Conservation (phyloP, 1,140 invertebrate species). For the Cotesia vestalis region DNA sequence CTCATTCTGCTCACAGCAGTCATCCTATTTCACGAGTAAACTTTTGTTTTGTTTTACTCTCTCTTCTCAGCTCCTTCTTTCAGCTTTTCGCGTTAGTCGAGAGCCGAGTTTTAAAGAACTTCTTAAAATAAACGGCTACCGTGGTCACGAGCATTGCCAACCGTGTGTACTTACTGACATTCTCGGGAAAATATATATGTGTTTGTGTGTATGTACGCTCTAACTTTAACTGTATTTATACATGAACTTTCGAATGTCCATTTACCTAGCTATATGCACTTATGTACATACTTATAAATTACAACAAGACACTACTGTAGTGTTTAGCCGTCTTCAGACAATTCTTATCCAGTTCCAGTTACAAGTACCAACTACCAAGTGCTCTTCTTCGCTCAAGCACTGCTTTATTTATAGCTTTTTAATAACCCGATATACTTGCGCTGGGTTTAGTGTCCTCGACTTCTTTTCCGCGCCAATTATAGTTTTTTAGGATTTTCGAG, state of each 20-base stretch:
- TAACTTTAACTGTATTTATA: not conserved
- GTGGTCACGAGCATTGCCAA: constrained; percentile 25
- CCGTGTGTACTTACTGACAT: constrained; percentile 22
- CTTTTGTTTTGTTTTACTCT: not conserved
- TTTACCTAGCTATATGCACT: not conserved
- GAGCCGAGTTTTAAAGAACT: constrained; percentile 56
- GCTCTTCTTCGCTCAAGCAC: not conserved
- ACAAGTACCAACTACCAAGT: not conserved
- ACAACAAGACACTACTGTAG: too few relatives aligned
- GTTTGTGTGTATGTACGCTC: not conserved
- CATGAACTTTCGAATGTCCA: constrained; percentile 1
- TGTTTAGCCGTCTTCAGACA: too few relatives aligned
- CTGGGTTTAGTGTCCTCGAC: too few relatives aligned
- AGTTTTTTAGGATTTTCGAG: too few relatives aligned
- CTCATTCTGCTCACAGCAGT: constrained; percentile 4
- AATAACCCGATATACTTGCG: not conserved
- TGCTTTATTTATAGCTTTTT: constrained; percentile 8
- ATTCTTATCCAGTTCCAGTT: not conserved
- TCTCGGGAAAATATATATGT: not conserved
- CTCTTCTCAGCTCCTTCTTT: constrained; percentile 20
- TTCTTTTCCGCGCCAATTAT: too few relatives aligned
- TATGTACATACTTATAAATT: not conserved
- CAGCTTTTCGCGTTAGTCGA: constrained; percentile 36
- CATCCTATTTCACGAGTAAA: too few relatives aligned
- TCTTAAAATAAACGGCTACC: constrained; percentile 58